Conservation (phyloP, 2,113 vertebrate species). For the Thamnaconus septentrionalis region DNA sequence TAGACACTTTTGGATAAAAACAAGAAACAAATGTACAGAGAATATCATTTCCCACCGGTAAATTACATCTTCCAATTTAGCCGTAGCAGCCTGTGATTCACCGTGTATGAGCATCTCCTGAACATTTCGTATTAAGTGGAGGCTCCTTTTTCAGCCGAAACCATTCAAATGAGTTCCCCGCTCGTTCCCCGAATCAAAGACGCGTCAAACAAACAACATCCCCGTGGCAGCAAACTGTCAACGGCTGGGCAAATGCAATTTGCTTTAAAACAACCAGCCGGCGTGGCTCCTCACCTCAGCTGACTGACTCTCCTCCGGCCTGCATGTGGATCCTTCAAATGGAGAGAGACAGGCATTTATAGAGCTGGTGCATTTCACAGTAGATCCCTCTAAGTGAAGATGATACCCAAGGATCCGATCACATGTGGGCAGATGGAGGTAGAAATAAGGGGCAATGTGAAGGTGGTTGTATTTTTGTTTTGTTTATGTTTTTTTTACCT, state of each 20-base stretch:
- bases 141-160: constrained; percentile 19
- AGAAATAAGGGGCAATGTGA: constrained; percentile 18
- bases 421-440: constrained; percentile 50
- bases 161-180: constrained; percentile 27
- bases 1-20: constrained; percentile 26
- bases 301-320: constrained; percentile 39
- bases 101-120: constrained; percentile 7
- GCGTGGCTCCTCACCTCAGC: constrained; percentile 46
- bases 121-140: neutral
- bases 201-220: constrained; percentile 34
- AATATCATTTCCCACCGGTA: constrained; percentile 32
- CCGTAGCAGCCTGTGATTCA: constrained; percentile 6
- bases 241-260: constrained; percentile 56
- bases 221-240: constrained; percentile 30
- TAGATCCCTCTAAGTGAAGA: constrained; percentile 48
- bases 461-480: neutral
- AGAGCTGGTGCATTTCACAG: constrained; percentile 54
- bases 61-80: constrained; percentile 35
- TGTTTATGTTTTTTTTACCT: neutral
- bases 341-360: constrained; percentile 54
- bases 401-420: constrained; percentile 48
- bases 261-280: constrained; percentile 48
- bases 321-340: constrained; percentile 46
- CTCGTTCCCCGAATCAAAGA: constrained; percentile 19
- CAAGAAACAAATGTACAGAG: constrained; percentile 1